These are phyloP conservation scores for Sebastes hubbsi DNA, from an alignment of 2,797 vertebrate species.

Conservation along the genomic window DNA sequence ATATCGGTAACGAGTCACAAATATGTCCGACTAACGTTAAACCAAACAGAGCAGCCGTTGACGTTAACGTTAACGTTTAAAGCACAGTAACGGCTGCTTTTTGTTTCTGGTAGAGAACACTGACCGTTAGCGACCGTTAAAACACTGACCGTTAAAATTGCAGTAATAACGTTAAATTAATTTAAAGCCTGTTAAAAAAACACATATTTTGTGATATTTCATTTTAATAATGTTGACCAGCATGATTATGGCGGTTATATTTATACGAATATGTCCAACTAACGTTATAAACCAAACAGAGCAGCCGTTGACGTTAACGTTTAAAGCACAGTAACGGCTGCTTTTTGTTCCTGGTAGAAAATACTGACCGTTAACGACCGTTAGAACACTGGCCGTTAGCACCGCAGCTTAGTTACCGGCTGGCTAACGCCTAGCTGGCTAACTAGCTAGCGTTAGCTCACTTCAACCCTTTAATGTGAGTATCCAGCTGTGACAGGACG, in stretches of 20 bases:
- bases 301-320: not conserved
- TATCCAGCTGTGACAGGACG: not conserved
- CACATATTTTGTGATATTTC: too few species aligned
- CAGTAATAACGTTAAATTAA: too few species aligned
- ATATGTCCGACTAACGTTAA: not conserved
- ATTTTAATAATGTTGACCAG: accelerated
- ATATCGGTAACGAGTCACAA: not conserved
- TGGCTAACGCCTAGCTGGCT: constrained; percentile 25
- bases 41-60: not conserved
- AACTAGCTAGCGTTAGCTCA: not conserved
- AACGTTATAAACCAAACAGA: not conserved
- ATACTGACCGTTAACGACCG: too few species aligned
- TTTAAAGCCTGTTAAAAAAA: accelerated
- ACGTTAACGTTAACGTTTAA: not conserved
- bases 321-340: not conserved
- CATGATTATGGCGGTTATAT: accelerated
- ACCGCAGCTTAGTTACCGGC: not conserved
- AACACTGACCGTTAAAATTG: not conserved
- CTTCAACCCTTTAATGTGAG: not conserved
- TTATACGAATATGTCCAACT: not conserved
- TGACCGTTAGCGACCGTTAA: too few species aligned
- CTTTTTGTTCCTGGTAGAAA: not conserved
- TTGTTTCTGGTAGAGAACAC: not conserved
- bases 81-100: not conserved
- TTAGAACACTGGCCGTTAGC: not conserved